Base-by-base conservation (phyloP, 2,888 invertebrate genomes). In the Argyra leucocephala region DNA sequence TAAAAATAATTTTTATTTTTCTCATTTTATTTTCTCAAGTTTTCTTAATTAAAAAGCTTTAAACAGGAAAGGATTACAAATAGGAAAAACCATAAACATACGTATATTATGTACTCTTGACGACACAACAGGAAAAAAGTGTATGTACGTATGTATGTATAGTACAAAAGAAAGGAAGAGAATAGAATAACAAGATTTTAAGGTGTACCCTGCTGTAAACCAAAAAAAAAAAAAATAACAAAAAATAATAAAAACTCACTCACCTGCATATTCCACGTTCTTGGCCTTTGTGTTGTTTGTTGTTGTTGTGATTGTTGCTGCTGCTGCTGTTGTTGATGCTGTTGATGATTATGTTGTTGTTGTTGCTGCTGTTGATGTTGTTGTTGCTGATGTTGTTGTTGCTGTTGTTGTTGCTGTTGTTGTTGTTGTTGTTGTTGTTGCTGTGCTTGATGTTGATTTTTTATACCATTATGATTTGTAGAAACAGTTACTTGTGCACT, bases 241-340 rank as follows among this genome's bases (percentile, higher is more conserved):
- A 48, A 9, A 48, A n/a, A 15, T 18, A 48, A 48, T 18, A 48
- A 58, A 57, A 62, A 18, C 3, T 22, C 7, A 72, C 81, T 79
- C 72, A 84, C 81, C 79, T 83, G 83, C 73, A 81, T 81, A 71
- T 81, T 83, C 84, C 84, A 84, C 67, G 83, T 81, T 72, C 84
- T 80, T 37, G 84, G 83, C 21, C 81, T 77, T 68, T 79, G 80
- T 65, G 76, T 74, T 67, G 48, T 48, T 48, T 48, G 48, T 15
- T 48, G 48, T 48, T 48, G 48, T 48, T 48, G 48, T 48, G 48
- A 48, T 48, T 76, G 67, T 10, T 73, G 67, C 72, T 77, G 72
- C 73, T 75, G 70, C 67, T 72, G 72, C 70, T 73, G 72, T 72
- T 75, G 70, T 67, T 72, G 72, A 70, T 73, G 73, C 67, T 67